Base-by-base conservation (phyloP, 2,113 vertebrate species). In the Sisor rabdophorus region DNA sequence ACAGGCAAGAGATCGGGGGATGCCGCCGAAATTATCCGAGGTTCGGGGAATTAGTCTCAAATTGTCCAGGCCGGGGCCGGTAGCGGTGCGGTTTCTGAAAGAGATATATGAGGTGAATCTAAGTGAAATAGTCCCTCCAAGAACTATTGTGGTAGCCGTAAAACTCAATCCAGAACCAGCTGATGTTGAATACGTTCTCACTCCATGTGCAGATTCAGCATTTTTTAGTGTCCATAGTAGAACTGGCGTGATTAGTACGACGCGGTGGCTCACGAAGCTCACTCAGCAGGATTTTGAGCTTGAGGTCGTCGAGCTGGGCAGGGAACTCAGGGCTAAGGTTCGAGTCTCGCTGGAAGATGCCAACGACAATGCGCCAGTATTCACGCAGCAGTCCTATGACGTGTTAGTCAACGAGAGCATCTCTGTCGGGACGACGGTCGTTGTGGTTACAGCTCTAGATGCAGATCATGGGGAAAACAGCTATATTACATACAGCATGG, bases 401-500 rank as follows among this genome's bases (percentile, higher is more conserved):
- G 88, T 91, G 2, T 95, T 93, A 2, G 86, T 99, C 81, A 99
- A 98, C 32, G 97, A 99, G 87, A 98, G 95, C 8, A 85, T 96
- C 9, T 88, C 92, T 0, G 83, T 95, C 50, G 96, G 94, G 0
- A 94, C 92, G 1, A 94, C 75, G 0, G 69, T 99, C 55, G 82
- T 99, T 77, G 80, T 87, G 0, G 92, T 99, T 64, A 95, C 93
- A 2, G 97, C 97, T 36, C 89, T 86, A 17, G 97, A 99, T 81
- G 89, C 89, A 58, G 97, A 99, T 71, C 90, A 88, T 75, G 97
- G 97, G 53, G 97, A 99, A 87, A 99, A 99, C 11, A 95, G 97
- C 32, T 99, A 99, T 63, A 98, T 99, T 73, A 99, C 97, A 0
- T 99, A 98, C 28, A 99, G 95, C 81, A 94, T 99, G 73, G 94